phyloP scores from a whole-genome alignment of 2,888 invertebrate genomes.

The Agapetus fuscipes region DNA sequence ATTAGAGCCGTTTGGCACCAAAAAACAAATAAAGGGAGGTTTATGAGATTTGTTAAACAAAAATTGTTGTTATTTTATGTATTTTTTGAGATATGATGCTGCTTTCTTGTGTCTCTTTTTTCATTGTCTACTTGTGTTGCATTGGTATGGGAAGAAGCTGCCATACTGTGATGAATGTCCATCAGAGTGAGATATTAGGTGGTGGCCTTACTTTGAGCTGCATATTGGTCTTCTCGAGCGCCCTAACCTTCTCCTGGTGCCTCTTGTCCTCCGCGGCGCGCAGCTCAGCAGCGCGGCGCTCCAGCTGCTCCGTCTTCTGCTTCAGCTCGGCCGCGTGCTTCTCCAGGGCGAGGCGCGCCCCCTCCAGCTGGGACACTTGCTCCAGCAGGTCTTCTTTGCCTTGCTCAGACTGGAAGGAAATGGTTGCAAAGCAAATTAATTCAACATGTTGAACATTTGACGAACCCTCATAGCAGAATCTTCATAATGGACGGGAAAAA shows the following conservation, averaged over 20 bases:
- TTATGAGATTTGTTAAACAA: too few relatives aligned
- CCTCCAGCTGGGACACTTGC: slow-evolving; percentile 59
- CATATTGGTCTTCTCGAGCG: slow-evolving; percentile 87
- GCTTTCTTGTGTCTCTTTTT: too few relatives aligned
- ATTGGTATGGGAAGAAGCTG: too few relatives aligned
- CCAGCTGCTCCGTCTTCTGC: slow-evolving; percentile 66
- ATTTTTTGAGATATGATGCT: too few relatives aligned
- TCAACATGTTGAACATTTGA: not conserved
- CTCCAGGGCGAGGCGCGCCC: slow-evolving; percentile 55
- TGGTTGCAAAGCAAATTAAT: not conserved
- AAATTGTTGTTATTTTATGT: too few relatives aligned
- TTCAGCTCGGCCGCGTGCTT: slow-evolving; percentile 49
- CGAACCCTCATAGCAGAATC: too few relatives aligned
- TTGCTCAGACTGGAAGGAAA: slow-evolving; percentile 60
- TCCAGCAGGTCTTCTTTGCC: slow-evolving; percentile 75
- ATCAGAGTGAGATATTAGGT: too few relatives aligned
- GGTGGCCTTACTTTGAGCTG: slow-evolving; percentile 78
- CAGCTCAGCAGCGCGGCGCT: slow-evolving; percentile 72
- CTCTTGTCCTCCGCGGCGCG: slow-evolving; percentile 85
- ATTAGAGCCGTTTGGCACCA: too few relatives aligned
- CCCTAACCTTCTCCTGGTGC: slow-evolving; percentile 84
- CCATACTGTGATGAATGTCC: too few relatives aligned
- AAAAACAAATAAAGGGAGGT: too few relatives aligned
- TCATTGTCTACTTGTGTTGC: too few relatives aligned
- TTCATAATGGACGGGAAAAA: too few relatives aligned